phyloP scores from a whole-genome alignment of 2,888 invertebrate genomes.

The Entomobrya proxima region DNA sequence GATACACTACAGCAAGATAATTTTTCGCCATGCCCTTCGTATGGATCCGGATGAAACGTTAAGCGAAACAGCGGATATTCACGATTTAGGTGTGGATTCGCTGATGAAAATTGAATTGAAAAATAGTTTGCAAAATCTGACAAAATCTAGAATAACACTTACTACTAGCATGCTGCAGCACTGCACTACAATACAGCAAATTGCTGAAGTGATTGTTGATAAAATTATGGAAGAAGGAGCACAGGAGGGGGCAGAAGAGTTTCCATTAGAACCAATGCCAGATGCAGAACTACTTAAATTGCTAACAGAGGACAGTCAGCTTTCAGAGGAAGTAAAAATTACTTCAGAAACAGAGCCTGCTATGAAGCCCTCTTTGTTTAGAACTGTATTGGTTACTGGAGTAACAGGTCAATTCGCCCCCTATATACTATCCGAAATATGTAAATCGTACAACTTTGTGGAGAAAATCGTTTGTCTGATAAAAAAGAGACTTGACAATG shows the following conservation, averaged over 20 bases:
- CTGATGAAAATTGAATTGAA: neutral
- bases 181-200: neutral
- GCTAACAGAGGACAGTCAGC: neutral
- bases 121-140: neutral
- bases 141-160: neutral
- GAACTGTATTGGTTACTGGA: neutral
- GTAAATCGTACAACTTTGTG: neutral
- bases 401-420: neutral
- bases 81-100: neutral
- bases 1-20: neutral
- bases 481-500: neutral
- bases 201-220: neutral
- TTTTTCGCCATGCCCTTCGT: neutral
- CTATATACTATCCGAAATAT: constrained; percentile 1
- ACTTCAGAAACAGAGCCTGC: neutral
- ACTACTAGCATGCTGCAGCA: neutral
- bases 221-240: neutral
- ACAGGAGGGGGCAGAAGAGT: neutral
- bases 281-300: constrained; percentile 28
- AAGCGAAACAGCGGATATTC: neutral
- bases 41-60: neutral
- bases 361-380: neutral
- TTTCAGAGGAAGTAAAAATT: neutral
- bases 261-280: constrained; percentile 51
- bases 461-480: neutral